phyloP scores from a whole-genome alignment of 2,888 invertebrate species.

The Lobophora halterata region DNA sequence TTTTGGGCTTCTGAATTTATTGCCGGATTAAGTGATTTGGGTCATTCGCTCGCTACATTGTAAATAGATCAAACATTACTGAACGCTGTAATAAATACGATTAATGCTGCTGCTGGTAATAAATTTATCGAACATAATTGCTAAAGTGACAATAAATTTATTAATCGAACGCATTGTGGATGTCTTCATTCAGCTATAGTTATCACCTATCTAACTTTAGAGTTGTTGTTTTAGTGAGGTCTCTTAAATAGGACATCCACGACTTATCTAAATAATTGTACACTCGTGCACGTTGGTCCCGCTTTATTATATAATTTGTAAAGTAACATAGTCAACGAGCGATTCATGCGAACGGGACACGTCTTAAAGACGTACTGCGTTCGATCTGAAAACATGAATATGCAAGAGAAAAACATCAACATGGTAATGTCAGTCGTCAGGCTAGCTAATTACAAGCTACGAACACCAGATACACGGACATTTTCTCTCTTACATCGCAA shows the following conservation, averaged over 20 bases:
- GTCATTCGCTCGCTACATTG: constrained; percentile 30
- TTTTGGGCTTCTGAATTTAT: constrained; percentile 41
- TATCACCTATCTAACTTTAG: constrained; percentile 39
- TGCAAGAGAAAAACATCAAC: constrained; percentile 51
- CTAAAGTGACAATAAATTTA: constrained; percentile 41
- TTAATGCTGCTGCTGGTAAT: constrained; percentile 5
- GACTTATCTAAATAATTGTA: constrained; percentile 18
- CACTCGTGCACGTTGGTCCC: constrained; percentile 21
- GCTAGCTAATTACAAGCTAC: constrained; percentile 33
- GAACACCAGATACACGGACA: constrained; percentile 8
- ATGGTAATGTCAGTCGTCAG: constrained; percentile 46
- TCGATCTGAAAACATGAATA: constrained; percentile 43
- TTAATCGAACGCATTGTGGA: constrained; percentile 41
- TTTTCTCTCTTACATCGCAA: constrained; percentile 5
- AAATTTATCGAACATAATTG: constrained; percentile 32
- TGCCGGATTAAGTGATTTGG: constrained; percentile 36
- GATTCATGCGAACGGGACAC: constrained; percentile 36
- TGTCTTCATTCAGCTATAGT: constrained; percentile 48
- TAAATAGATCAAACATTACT: not conserved
- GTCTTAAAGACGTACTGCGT: constrained; percentile 32
- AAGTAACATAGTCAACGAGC: constrained; percentile 32
- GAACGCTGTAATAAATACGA: constrained; percentile 4
- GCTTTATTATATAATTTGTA: constrained; percentile 38
- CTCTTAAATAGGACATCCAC: constrained; percentile 37
- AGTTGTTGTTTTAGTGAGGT: constrained; percentile 42